phyloP scores from a whole-genome alignment of 35 echinoderm and acorn worm genomes.

The Lytechinus variegatus region DNA sequence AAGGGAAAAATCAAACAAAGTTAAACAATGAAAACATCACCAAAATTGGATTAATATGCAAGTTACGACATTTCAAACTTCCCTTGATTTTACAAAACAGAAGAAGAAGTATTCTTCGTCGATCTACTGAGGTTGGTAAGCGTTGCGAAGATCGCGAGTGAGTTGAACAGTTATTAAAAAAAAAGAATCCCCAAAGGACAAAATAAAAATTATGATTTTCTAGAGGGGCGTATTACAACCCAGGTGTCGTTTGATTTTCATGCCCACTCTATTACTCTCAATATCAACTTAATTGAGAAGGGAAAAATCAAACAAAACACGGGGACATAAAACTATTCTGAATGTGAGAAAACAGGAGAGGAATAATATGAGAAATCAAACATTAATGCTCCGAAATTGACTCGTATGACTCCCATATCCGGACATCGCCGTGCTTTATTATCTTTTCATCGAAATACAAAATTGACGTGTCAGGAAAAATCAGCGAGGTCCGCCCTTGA shows the following conservation, averaged over 20 bases:
- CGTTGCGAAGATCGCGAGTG: not conserved
- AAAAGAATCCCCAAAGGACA: not conserved
- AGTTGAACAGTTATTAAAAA: not conserved
- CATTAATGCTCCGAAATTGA: slow-evolving; percentile 32
- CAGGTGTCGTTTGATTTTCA: slow-evolving; percentile 5
- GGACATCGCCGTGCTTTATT: slow-evolving; percentile 7
- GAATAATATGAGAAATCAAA: not conserved
- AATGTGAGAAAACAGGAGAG: not conserved
- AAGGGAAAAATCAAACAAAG: too few species aligned
- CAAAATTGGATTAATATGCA: too few species aligned
- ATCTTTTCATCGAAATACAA: slow-evolving; percentile 30
- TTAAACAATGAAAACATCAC: too few species aligned
- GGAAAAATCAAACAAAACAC: not conserved
- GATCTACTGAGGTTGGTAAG: too few species aligned
- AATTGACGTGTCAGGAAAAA: slow-evolving; percentile 30
- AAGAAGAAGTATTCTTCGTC: too few species aligned
- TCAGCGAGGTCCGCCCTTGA: not conserved
- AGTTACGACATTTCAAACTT: too few species aligned
- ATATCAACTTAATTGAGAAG: not conserved
- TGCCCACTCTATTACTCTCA: not conserved
- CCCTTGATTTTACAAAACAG: too few species aligned
- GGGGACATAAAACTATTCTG: not conserved
- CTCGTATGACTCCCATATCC: not conserved
- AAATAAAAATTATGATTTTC: not conserved
- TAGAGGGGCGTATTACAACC: not conserved